Percentiles rank a stretch among this genome's conserved stretches.
These are phyloP conservation scores for Parus major DNA, from an alignment of 2,113 vertebrate genomes.

Conservation along the genomic window DNA sequence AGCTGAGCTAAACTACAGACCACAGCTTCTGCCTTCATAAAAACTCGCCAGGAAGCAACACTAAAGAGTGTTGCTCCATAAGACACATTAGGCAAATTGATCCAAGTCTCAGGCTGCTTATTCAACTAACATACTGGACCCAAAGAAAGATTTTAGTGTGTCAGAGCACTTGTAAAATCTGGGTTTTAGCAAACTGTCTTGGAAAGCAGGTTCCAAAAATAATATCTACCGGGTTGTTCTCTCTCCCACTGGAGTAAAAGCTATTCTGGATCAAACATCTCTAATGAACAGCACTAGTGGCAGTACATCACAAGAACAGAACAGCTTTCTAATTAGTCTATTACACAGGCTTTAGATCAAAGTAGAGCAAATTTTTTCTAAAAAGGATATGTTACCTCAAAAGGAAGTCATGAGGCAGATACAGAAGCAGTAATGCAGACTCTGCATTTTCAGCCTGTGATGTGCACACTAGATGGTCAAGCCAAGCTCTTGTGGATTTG, in stretches of 20 bases:
- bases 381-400: neutral
- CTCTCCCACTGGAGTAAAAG: neutral
- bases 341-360: neutral
- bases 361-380: neutral
- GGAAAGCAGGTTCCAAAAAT: constrained; percentile 28
- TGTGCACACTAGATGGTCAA: neutral
- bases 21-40: neutral
- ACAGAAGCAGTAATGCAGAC: neutral
- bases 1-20: neutral
- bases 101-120: neutral
- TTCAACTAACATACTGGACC: neutral
- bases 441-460: neutral
- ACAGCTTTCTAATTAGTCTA: neutral
- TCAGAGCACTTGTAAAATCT: constrained; percentile 1
- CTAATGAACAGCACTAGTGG: neutral
- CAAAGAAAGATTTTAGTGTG: constrained; percentile 13
- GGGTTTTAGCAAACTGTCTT: neutral
- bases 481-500: neutral
- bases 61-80: neutral
- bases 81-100: neutral
- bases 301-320: neutral
- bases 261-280: neutral
- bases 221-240: neutral
- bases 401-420: neutral
- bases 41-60: neutral